Evolutionary conservation across 2,888 invertebrate genomes (phyloP), one percentile per base, ranked within the genome.

Genomic region (Agonopterix arenella): DNA sequence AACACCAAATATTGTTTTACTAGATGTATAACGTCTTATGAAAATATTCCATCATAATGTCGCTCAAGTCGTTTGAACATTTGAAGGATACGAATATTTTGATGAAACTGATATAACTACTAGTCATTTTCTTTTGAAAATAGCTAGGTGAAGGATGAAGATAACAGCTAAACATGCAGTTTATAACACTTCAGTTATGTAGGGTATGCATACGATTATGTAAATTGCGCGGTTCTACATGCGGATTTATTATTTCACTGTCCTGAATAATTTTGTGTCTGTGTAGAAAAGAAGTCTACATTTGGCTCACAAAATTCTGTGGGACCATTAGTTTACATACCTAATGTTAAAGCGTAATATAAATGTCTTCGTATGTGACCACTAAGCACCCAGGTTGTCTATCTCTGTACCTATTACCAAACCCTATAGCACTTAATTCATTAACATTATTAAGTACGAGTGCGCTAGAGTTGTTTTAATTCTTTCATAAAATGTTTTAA

Each of bases 51-150:
- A 83, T 85, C 80, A 81, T 79, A 74, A 80, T 80, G 82, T 84
- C 85, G 88, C 88, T 88, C 86, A 88, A 85, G 68, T 79, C 80
- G 70, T 80, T 75, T 79, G 80, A 79, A 78, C 81, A 81, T 81
- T 78, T 80, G 80, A 79, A 72, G 74, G 73, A 74, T 74, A 75
- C 68, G 73, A 80, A 80, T 84, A 73, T 76, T 77, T 75, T 76
- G 70, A 75, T 76, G 74, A 74, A 65, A 69, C 61, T 66, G 66
- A 69, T 74, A 76, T 75, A 76, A 80, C 74, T 77, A 80, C 82
- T 84, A 86, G 86, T 84, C 82, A 84, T 84, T 85, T 86, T 84
- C 84, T 81, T 82, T 84, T 80, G 84, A 85, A 85, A 86, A 86
- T 84, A 80, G 78, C 83, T 81, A 83, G 80, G 71, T 71, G 73